Evolutionary conservation across 2,113 vertebrate species (phyloP).

Genomic region (Rhinolophus ferrumequinum): DNA sequence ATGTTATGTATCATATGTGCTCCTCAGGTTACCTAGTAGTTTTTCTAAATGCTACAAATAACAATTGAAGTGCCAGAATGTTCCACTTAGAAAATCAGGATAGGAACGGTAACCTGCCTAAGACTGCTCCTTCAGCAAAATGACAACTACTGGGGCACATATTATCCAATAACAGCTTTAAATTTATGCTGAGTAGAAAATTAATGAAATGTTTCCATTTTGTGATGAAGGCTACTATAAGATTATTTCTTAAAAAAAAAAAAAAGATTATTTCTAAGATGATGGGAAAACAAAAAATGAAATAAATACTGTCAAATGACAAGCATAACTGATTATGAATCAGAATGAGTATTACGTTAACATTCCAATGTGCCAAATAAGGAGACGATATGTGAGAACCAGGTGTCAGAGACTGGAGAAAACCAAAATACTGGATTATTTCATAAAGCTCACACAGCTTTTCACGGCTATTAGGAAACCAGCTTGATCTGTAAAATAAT

Average conservation of each 20-base stretch:
- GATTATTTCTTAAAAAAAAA: no score
- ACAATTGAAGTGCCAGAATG: background rate
- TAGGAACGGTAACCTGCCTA: background rate
- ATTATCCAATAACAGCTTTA: slow-evolving; percentile 20
- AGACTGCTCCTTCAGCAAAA: background rate
- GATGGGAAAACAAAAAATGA: background rate
- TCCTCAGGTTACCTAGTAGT: background rate
- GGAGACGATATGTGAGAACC: background rate
- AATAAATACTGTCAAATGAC: background rate
- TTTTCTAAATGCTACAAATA: slow-evolving; percentile 42
- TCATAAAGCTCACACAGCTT: background rate
- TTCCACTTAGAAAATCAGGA: background rate
- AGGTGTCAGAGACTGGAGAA: background rate
- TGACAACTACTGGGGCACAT: background rate
- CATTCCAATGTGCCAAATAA: background rate
- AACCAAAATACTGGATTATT: background rate
- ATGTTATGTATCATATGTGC: background rate
- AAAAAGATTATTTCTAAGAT: slow-evolving; percentile 51
- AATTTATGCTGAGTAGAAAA: slow-evolving; percentile 22
- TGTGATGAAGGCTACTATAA: background rate
- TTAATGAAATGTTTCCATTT: slow-evolving; percentile 48
- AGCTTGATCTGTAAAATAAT: background rate
- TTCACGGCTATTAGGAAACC: background rate
- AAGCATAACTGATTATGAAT: background rate
- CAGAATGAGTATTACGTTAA: background rate